Conservation (phyloP, 2,797 vertebrate genomes). For the Hipposideros larvatus region DNA sequence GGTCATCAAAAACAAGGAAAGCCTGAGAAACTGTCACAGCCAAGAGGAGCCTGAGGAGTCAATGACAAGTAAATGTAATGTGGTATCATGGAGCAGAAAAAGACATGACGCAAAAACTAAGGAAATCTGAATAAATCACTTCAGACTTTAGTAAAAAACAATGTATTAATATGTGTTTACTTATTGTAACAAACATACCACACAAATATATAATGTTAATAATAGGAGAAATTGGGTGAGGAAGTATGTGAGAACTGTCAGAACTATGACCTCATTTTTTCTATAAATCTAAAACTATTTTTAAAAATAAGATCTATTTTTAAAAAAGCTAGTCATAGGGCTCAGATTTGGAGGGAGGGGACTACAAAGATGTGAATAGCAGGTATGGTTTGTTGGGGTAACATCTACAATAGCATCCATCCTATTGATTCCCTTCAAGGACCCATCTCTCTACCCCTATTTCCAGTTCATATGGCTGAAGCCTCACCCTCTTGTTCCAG, state of each 20-base stretch:
- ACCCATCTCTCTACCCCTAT: not conserved
- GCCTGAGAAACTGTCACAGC: not conserved
- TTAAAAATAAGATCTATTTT: conserved; percentile 15
- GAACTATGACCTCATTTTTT: not conserved
- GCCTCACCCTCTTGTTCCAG: not conserved
- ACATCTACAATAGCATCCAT: not conserved
- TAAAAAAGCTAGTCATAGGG: not conserved
- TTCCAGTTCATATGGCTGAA: not conserved
- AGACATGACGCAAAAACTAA: not conserved
- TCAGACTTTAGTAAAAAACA: not conserved
- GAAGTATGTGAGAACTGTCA: not conserved
- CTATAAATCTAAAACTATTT: not conserved
- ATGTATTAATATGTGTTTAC: not conserved
- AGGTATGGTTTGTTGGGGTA: not conserved
- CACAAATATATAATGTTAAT: not conserved
- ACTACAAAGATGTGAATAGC: not conserved
- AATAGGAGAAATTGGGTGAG: not conserved
- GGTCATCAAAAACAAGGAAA: conserved; percentile 18
- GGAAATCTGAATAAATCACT: not conserved
- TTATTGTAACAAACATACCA: conserved; percentile 15
- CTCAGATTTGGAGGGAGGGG: not conserved
- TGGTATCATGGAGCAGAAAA: not conserved
- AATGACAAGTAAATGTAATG: not conserved
- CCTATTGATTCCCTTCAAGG: conserved; percentile 1
- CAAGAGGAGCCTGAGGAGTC: not conserved